phyloP scores from a whole-genome alignment of 2,797 vertebrate genomes.

The Spondyliosoma cantharus region DNA sequence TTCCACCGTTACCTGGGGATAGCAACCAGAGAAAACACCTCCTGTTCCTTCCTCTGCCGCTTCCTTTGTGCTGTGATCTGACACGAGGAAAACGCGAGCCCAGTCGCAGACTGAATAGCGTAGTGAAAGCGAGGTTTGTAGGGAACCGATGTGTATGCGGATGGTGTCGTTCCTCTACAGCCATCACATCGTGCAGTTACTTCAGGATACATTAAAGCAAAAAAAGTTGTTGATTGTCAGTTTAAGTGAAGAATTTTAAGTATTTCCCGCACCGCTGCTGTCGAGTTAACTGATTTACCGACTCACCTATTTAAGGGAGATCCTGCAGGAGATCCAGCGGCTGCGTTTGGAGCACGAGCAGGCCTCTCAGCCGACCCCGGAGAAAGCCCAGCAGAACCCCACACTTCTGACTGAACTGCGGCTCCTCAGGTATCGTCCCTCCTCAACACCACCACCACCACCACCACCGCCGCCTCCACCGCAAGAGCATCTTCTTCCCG shows the following conservation, averaged over 20 bases:
- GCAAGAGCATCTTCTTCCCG: not conserved
- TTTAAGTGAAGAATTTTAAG: not conserved
- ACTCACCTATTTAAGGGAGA: slow-evolving; percentile 85
- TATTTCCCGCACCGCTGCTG: not conserved
- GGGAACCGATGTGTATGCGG: no score
- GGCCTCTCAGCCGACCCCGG: slow-evolving; percentile 96
- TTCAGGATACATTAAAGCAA: not conserved
- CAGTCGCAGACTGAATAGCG: no score
- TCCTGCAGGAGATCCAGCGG: slow-evolving; percentile 96
- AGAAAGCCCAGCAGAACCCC: slow-evolving; percentile 98
- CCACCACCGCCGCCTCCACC: not conserved
- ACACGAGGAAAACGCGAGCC: no score
- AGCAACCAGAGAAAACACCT: no score
- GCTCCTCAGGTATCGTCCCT: slow-evolving; percentile 87
- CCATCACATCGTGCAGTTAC: no score
- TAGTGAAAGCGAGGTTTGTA: no score
- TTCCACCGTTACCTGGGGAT: no score
- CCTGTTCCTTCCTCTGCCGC: no score
- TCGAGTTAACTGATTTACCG: not conserved
- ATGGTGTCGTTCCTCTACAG: no score
- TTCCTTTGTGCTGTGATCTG: no score
- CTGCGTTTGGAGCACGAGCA: slow-evolving; percentile 95
- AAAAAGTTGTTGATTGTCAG: no score
- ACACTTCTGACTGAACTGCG: slow-evolving; percentile 93
- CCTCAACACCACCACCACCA: not conserved